These are phyloP conservation scores for Argynnis bischoffii DNA, from an alignment of 2,888 invertebrate genomes.

Conservation along the genomic window DNA sequence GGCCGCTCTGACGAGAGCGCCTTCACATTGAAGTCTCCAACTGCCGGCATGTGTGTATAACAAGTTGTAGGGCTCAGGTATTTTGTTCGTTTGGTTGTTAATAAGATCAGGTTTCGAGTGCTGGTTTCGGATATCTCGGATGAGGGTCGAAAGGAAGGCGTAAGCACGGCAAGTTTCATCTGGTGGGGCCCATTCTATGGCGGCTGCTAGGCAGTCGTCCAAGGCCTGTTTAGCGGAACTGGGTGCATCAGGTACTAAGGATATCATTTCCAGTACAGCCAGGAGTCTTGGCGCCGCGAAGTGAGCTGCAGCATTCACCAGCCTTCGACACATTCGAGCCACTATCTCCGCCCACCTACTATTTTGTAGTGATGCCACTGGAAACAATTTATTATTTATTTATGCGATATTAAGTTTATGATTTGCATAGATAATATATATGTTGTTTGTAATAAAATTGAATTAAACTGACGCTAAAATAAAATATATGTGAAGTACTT, in stretches of 20 bases:
- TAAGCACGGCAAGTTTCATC: slow-evolving; percentile 93
- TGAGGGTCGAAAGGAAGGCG: slow-evolving; percentile 64
- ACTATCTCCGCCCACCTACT: slow-evolving; percentile 93
- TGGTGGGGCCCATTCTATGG: slow-evolving; percentile 89
- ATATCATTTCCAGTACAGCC: slow-evolving; percentile 87
- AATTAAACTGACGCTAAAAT: no score
- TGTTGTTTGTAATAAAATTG: neutral
- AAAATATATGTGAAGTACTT: no score
- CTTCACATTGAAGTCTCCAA: slow-evolving; percentile 65
- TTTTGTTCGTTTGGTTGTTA: slow-evolving; percentile 45
- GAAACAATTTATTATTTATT: slow-evolving; percentile 9
- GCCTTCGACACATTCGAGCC: slow-evolving; percentile 88
- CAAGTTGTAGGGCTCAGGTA: slow-evolving; percentile 44
- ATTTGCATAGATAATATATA: neutral
- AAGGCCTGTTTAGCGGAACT: slow-evolving; percentile 68
- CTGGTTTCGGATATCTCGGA: slow-evolving; percentile 49
- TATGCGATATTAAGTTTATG: no score
- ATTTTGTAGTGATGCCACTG: slow-evolving; percentile 86
- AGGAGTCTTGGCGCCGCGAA: slow-evolving; percentile 90
- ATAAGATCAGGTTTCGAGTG: slow-evolving; percentile 56
- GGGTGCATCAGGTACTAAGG: slow-evolving; percentile 57
- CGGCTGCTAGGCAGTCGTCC: slow-evolving; percentile 89
- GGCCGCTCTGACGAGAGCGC: slow-evolving; percentile 59
- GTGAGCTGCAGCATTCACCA: slow-evolving; percentile 90
- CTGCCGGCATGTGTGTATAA: slow-evolving; percentile 50